Evolutionary conservation across 2,113 vertebrate genomes (phyloP).

Genomic region (Alectura lathami): DNA sequence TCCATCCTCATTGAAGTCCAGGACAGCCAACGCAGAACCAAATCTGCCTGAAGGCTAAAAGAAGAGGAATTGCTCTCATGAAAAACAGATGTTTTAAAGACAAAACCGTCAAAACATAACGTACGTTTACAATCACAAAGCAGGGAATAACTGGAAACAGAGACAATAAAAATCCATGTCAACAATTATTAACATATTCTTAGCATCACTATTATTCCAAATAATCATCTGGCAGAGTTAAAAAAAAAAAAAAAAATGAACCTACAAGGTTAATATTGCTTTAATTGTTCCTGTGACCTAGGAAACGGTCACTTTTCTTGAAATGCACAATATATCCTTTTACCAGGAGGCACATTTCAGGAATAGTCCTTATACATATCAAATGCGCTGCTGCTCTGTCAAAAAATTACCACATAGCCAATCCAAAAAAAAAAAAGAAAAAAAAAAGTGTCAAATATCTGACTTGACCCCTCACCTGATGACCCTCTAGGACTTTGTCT

Average conservation of each 20-base stretch:
- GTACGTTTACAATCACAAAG: neutral
- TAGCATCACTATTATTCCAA: neutral
- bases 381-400: neutral
- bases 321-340: neutral
- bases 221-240: neutral
- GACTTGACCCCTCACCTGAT: constrained; percentile 60
- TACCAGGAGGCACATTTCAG: neutral
- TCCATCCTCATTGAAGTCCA: constrained; percentile 81
- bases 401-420: neutral
- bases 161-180: neutral
- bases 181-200: neutral
- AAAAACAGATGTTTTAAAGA: neutral
- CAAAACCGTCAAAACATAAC: neutral
- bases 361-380: neutral
- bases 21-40: constrained; percentile 77
- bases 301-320: neutral
- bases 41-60: constrained; percentile 79
- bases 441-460: neutral
- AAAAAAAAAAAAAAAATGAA: neutral
- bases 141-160: neutral
- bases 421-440: neutral
- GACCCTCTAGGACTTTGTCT: constrained; percentile 70
- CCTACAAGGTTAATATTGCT: neutral
- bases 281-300: neutral
- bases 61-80: neutral